Evolutionary conservation across 2,888 invertebrate species (phyloP).

Genomic region (Ornithoptera alexandrae): DNA sequence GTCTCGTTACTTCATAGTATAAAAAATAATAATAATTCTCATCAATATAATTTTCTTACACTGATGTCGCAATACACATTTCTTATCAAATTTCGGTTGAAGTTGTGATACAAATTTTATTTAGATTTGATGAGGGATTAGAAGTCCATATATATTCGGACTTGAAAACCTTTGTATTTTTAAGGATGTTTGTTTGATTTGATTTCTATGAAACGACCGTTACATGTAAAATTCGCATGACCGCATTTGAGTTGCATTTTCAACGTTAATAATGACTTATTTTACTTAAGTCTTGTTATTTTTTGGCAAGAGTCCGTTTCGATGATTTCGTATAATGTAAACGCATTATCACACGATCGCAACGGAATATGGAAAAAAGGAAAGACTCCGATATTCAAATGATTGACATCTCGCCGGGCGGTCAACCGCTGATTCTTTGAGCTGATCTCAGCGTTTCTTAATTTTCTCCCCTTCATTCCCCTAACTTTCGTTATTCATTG

Average conservation of each 20-base stretch:
- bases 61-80: too few relatives aligned
- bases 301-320: constrained; percentile 66
- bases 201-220: constrained; percentile 60
- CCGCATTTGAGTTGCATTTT: constrained; percentile 46
- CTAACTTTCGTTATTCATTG: constrained; percentile 58
- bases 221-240: constrained; percentile 62
- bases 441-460: constrained; percentile 40
- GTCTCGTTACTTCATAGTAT: too few relatives aligned
- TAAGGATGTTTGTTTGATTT: constrained; percentile 20
- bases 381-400: constrained; percentile 75
- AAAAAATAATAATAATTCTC: too few relatives aligned
- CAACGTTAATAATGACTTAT: constrained; percentile 39
- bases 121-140: constrained; percentile 1
- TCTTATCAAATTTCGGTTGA: too few relatives aligned
- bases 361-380: constrained; percentile 62
- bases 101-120: too few relatives aligned
- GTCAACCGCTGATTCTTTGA: constrained; percentile 51
- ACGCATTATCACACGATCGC: constrained; percentile 69
- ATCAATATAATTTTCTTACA: too few relatives aligned
- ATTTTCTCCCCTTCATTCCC: constrained; percentile 46
- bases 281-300: constrained; percentile 47
- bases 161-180: constrained; percentile 1
- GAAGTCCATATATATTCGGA: background rate
- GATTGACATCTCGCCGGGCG: constrained; percentile 78
- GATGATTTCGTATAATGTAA: constrained; percentile 64